phyloP scores from a whole-genome alignment of 2,113 vertebrate genomes.

The Phylloscopus trochiloides region DNA sequence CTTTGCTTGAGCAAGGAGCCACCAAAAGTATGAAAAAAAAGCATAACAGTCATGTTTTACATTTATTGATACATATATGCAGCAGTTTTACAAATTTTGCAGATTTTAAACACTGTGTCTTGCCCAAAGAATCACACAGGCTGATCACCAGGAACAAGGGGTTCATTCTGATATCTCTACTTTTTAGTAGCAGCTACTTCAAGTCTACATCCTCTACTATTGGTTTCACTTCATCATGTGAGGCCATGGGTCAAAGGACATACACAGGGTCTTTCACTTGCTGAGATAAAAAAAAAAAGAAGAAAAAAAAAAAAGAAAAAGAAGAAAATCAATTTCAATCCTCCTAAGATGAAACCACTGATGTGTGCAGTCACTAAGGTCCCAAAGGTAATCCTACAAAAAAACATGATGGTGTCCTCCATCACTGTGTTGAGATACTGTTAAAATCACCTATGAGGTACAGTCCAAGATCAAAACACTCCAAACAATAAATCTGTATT shows the following conservation, averaged over 20 bases:
- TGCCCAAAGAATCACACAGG: not conserved
- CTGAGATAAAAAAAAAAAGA: not conserved
- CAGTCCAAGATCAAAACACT: not conserved
- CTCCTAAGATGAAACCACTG: conserved; percentile 65
- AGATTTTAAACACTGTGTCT: not conserved
- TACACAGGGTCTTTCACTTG: conserved; percentile 24
- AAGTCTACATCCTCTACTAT: not conserved
- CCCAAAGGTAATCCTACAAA: conserved; percentile 53
- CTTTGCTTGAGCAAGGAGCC: not conserved
- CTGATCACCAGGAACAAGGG: not conserved
- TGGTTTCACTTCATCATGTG: conserved; percentile 58
- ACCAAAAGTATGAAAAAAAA: not conserved
- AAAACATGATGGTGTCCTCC: conserved; percentile 55
- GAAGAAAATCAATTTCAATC: conserved; percentile 70
- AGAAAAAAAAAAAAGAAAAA: not conserved
- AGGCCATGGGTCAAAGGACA: conserved; percentile 58
- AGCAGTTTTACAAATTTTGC: not conserved
- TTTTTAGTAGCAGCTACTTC: not conserved
- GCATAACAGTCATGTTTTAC: not conserved
- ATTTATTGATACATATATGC: not conserved
- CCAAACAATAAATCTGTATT: not conserved
- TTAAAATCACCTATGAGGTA: not conserved
- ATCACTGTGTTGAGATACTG: conserved; percentile 16
- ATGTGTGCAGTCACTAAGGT: conserved; percentile 53
- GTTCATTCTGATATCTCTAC: not conserved